Conservation (phyloP, 2,888 invertebrate species). For the Cheilosia impressa region DNA sequence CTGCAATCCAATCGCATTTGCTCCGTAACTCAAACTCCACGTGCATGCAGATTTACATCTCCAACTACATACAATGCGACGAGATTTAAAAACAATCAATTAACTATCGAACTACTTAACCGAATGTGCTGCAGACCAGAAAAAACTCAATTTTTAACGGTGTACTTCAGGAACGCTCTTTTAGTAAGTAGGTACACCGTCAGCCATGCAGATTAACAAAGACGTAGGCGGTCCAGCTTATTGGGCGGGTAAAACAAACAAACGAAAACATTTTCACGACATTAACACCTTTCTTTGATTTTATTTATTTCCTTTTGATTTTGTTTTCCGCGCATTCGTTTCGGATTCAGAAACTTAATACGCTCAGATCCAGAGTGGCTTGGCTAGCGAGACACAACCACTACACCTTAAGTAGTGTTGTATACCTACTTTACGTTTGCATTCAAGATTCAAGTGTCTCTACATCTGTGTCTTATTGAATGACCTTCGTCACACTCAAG, state of each 20-base stretch:
- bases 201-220: slow-evolving; percentile 29
- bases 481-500: slow-evolving; percentile 67
- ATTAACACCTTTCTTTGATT: slow-evolving; percentile 65
- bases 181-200: slow-evolving; percentile 21
- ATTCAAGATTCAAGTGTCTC: slow-evolving; percentile 55
- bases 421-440: slow-evolving; percentile 40
- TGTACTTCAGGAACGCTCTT: slow-evolving; percentile 43
- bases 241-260: slow-evolving; percentile 48
- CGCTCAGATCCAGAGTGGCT: slow-evolving; percentile 5
- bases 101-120: neutral
- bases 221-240: slow-evolving; percentile 61
- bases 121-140: neutral
- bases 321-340: slow-evolving; percentile 12
- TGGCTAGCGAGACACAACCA: slow-evolving; percentile 37
- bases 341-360: slow-evolving; percentile 58
- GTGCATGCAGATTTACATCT: neutral
- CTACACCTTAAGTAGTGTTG: slow-evolving; percentile 5
- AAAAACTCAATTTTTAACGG: slow-evolving; percentile 50
- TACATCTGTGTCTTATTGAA: slow-evolving; percentile 41
- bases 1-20: too few relatives aligned
- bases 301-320: slow-evolving; percentile 1
- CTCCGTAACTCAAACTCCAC: neutral
- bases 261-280: slow-evolving; percentile 59
- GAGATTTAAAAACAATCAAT: slow-evolving; percentile 24
- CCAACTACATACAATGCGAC: neutral